Conservation (phyloP, 2,888 invertebrate species). For the Cerceris ruficornis region DNA sequence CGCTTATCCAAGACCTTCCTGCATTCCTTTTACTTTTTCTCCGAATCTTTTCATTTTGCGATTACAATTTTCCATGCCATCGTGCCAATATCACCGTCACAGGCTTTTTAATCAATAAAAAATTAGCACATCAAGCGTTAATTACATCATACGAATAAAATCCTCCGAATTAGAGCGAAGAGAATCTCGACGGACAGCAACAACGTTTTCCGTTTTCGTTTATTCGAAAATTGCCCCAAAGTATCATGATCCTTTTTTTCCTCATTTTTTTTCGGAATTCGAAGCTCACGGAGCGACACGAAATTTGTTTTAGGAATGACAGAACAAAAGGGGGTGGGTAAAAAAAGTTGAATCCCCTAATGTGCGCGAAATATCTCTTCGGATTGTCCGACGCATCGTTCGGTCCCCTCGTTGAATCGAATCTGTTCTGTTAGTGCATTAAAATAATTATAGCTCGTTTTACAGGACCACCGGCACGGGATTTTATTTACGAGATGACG, state of each 20-base stretch:
- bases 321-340: background rate
- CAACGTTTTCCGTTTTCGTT: too few relatives aligned
- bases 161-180: too few relatives aligned
- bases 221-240: too few relatives aligned
- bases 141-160: too few relatives aligned
- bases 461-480: background rate
- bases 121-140: too few relatives aligned
- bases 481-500: conserved; percentile 23
- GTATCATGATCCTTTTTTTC: too few relatives aligned
- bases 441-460: conserved; percentile 25
- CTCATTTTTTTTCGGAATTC: too few relatives aligned
- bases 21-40: background rate
- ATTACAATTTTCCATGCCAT: background rate
- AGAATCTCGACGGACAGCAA: too few relatives aligned
- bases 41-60: background rate
- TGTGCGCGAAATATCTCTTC: background rate
- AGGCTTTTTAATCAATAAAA: too few relatives aligned
- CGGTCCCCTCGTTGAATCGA: conserved; percentile 9
- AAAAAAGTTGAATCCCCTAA: background rate
- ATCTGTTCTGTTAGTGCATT: conserved; percentile 9
- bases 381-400: conserved; percentile 1
- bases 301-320: background rate
- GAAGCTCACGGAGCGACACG: background rate
- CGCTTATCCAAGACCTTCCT: background rate
- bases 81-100: background rate